Conservation (phyloP, 2,888 invertebrate species). For the Scaeva pyrastri region DNA sequence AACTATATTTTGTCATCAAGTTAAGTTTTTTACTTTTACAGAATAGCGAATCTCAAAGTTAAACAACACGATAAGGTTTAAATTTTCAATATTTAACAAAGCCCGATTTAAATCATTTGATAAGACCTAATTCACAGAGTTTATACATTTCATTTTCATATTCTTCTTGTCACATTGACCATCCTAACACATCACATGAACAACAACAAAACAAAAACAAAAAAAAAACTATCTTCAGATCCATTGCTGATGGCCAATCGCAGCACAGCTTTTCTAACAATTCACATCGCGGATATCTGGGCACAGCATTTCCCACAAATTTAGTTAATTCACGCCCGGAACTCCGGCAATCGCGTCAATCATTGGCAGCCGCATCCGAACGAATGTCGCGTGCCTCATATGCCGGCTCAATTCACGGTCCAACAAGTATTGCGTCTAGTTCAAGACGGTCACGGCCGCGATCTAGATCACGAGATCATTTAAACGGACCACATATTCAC, state of each 20-base stretch:
- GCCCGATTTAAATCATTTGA: not conserved
- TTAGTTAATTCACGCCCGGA: conserved; percentile 92
- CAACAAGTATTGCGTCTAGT: conserved; percentile 86
- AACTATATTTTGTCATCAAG: too few relatives aligned
- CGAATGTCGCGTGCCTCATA: conserved; percentile 91
- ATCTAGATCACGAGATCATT: conserved; percentile 90
- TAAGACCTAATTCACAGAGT: not conserved
- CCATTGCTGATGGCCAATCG: conserved; percentile 94
- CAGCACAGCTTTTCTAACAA: conserved; percentile 94
- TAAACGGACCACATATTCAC: conserved; percentile 84
- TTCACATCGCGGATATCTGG: conserved; percentile 89
- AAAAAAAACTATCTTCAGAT: conserved; percentile 84
- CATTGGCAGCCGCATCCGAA: conserved; percentile 92
- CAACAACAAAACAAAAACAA: conserved; percentile 53
- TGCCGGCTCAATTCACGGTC: conserved; percentile 87
- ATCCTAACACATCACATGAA: conserved; percentile 41
- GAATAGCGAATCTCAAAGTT: too few relatives aligned
- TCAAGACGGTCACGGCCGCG: conserved; percentile 90
- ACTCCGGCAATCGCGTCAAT: conserved; percentile 93
- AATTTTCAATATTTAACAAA: too few relatives aligned
- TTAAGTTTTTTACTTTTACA: too few relatives aligned
- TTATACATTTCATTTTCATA: conserved; percentile 32
- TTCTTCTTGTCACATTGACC: conserved; percentile 35
- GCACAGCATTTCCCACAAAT: conserved; percentile 89
- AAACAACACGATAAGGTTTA: too few relatives aligned